A percentile compares a stretch with the other conserved stretches of the same genome.
These are phyloP conservation scores for Orgyia antiqua DNA, from an alignment of 2,888 invertebrate genomes.

Conservation along the genomic window DNA sequence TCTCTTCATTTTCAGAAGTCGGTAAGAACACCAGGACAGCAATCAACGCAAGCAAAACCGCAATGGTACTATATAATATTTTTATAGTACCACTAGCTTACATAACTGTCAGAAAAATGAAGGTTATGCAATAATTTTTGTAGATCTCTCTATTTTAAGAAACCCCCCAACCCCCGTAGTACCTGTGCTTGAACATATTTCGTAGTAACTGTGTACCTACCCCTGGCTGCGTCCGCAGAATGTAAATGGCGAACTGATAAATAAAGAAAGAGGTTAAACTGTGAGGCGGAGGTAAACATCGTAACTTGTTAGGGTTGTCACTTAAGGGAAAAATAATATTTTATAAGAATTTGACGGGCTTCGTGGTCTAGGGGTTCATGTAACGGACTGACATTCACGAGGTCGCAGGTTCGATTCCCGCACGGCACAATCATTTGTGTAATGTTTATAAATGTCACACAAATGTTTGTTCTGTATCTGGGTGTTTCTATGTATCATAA, in stretches of 20 bases:
- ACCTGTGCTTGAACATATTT: conserved; percentile 3
- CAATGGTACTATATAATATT: too few relatives aligned
- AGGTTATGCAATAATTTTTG: not conserved
- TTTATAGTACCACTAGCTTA: not conserved
- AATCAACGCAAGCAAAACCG: too few relatives aligned
- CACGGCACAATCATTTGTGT: too few relatives aligned
- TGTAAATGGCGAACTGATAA: conserved; percentile 54
- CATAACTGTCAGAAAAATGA: not conserved
- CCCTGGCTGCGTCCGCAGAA: conserved; percentile 28
- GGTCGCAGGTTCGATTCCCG: too few relatives aligned
- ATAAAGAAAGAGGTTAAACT: conserved; percentile 66
- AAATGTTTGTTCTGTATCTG: too few relatives aligned
- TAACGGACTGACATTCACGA: too few relatives aligned
- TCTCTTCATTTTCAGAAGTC: too few relatives aligned
- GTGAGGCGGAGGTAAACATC: conserved; percentile 50
- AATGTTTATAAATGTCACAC: too few relatives aligned
- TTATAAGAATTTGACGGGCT: too few relatives aligned
- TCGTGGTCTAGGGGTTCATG: too few relatives aligned
- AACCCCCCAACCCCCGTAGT: conserved; percentile 1
- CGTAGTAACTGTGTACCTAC: conserved; percentile 4
- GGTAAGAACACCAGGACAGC: too few relatives aligned
- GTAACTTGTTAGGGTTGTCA: conserved; percentile 30
- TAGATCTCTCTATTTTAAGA: conserved; percentile 1
- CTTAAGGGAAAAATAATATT: not conserved
- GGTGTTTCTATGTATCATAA: too few relatives aligned